A percentile compares a stretch with the other conserved stretches of the same genome.
phyloP scores from a whole-genome alignment of 2,888 invertebrate genomes.

The Horisme vitalbata region DNA sequence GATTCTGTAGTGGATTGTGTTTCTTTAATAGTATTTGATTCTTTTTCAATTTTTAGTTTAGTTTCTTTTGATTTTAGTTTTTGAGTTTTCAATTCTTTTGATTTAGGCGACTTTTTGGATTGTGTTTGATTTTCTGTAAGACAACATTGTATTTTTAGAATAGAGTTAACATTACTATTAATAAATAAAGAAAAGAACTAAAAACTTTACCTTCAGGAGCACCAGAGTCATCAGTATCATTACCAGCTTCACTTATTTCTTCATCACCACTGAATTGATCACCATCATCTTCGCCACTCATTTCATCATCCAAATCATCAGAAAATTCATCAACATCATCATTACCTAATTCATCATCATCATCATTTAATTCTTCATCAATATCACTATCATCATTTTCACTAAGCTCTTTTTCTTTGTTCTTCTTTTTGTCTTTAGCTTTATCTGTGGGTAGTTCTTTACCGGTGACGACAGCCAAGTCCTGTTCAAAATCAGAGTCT shows the following conservation, averaged over 20 bases:
- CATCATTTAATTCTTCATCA: slow-evolving; percentile 30
- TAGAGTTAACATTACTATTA: too few species aligned
- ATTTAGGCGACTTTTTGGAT: slow-evolving; percentile 38
- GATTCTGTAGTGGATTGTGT: slow-evolving; percentile 20
- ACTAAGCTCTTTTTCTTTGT: slow-evolving; percentile 25
- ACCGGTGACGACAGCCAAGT: slow-evolving; percentile 82
- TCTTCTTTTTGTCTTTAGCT: slow-evolving; percentile 29
- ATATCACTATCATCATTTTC: slow-evolving; percentile 26
- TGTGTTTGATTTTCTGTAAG: slow-evolving; percentile 51
- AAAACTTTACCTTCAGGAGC: slow-evolving; percentile 41
- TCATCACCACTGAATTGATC: slow-evolving; percentile 1
- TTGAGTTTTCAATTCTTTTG: slow-evolving; percentile 29
- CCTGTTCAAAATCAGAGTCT: slow-evolving; percentile 85
- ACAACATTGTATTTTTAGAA: too few species aligned
- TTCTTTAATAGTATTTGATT: slow-evolving; percentile 26
- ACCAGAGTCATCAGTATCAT: slow-evolving; percentile 33
- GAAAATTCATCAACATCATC: slow-evolving; percentile 23
- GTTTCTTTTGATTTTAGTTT: neutral
- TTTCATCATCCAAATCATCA: slow-evolving; percentile 33
- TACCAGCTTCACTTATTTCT: slow-evolving; percentile 14
- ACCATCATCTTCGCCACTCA: slow-evolving; percentile 7
- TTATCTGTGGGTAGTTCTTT: slow-evolving; percentile 50
- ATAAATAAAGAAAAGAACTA: neutral
- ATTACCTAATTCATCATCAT: slow-evolving; percentile 24
- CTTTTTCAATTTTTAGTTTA: slow-evolving; percentile 2